Evolutionary conservation across 2,113 vertebrate genomes (phyloP).

Genomic region (Entomyzon cyanotis): DNA sequence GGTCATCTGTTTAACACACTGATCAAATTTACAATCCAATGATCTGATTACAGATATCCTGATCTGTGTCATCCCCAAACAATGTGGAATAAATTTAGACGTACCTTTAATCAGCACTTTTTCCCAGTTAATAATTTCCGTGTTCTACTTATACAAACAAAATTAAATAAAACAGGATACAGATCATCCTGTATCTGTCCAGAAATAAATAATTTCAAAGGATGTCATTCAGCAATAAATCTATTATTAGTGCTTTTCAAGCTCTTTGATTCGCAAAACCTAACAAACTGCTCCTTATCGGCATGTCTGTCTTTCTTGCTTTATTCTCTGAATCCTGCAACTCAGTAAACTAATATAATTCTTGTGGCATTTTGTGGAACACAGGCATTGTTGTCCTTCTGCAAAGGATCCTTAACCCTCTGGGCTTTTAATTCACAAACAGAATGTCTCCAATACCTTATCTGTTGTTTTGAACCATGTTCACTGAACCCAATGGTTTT

Average conservation of each 20-base stretch:
- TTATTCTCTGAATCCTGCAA: neutral
- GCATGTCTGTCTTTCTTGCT: neutral
- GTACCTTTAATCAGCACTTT: neutral
- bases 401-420: conserved; percentile 5
- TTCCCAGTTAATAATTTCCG: neutral
- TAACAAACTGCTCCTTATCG: neutral
- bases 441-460: conserved; percentile 2
- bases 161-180: conserved; percentile 4
- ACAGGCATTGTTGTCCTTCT: conserved; percentile 21
- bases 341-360: neutral
- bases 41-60: neutral
- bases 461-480: neutral
- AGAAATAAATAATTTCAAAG: conserved; percentile 20
- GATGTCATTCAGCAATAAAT: neutral
- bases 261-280: conserved; percentile 8
- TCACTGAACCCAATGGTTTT: neutral
- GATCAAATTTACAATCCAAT: neutral
- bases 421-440: neutral
- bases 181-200: neutral
- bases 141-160: neutral
- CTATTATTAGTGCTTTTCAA: conserved; percentile 30
- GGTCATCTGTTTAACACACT: neutral
- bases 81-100: neutral
- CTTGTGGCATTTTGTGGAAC: conserved; percentile 21
- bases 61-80: neutral